phyloP scores from a whole-genome alignment of 2,797 vertebrate species.

The Anguilla anguilla region DNA sequence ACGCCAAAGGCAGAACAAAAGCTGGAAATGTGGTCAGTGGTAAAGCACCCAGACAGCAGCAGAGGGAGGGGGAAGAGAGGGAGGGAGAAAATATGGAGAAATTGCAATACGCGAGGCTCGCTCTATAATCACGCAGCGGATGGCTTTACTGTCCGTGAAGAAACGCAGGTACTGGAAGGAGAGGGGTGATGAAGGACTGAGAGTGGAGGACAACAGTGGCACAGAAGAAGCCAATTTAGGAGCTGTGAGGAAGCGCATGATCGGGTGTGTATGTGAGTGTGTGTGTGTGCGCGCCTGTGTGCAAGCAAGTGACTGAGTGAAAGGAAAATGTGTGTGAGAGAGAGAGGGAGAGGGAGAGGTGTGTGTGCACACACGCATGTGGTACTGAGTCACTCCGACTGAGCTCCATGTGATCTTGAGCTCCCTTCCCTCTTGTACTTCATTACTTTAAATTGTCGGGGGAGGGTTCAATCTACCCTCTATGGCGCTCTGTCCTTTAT shows the following conservation, averaged over 20 bases:
- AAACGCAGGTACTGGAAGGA: neutral
- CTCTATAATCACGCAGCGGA: neutral
- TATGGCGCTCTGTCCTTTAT: neutral
- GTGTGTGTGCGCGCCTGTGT: too few species aligned
- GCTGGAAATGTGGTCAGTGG: constrained; percentile 28
- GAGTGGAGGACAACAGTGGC: neutral
- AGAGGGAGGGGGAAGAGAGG: neutral
- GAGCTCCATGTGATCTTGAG: constrained; percentile 25
- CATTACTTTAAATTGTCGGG: neutral
- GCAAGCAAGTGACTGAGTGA: neutral
- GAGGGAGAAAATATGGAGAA: neutral
- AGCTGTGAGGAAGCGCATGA: neutral
- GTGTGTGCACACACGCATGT: neutral
- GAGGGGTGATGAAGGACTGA: neutral
- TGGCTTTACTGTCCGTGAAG: neutral
- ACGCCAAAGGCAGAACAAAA: constrained; percentile 27
- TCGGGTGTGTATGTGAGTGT: neutral
- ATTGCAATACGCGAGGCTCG: neutral
- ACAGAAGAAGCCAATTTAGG: neutral
- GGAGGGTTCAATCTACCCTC: neutral
- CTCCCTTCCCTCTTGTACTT: neutral
- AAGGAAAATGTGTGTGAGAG: neutral
- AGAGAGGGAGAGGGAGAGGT: too few species aligned
- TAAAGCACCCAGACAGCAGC: neutral
- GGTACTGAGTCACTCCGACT: constrained; percentile 21